phyloP scores from a whole-genome alignment of 2,888 invertebrate species.

The Parapristionchus giblindavisi region DNA sequence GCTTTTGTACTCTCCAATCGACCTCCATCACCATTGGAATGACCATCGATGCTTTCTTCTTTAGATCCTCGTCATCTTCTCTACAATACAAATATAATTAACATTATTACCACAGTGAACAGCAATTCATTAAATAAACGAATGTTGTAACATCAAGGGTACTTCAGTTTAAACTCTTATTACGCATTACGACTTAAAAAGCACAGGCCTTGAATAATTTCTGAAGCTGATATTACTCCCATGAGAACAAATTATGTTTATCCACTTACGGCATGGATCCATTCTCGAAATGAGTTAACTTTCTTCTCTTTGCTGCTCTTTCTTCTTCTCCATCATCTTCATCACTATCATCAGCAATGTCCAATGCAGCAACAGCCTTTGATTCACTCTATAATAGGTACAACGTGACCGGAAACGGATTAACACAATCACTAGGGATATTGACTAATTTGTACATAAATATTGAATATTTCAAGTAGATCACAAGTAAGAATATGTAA shows the following conservation, averaged over 20 bases:
- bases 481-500: too few relatives aligned
- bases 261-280: conserved; percentile 49
- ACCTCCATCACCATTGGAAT: conserved; percentile 57
- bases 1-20: conserved; percentile 55
- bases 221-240: not conserved
- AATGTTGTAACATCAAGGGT: too few relatives aligned
- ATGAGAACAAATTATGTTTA: too few relatives aligned
- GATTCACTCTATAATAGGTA: conserved; percentile 15
- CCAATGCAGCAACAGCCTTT: conserved; percentile 2
- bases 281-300: conserved; percentile 54
- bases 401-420: not conserved
- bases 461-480: too few relatives aligned
- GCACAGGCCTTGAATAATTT: too few relatives aligned
- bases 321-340: conserved; percentile 52
- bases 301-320: conserved; percentile 47
- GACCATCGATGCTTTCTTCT: conserved; percentile 45
- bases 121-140: too few relatives aligned
- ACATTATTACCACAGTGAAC: not conserved
- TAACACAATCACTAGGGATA: too few relatives aligned
- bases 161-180: too few relatives aligned
- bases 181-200: too few relatives aligned
- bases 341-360: conserved; percentile 46
- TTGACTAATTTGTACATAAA: too few relatives aligned
- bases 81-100: conserved; percentile 40
- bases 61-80: conserved; percentile 45